phyloP scores from a whole-genome alignment of 1,140 invertebrate genomes.

The Dendroctonus ponderosae region DNA sequence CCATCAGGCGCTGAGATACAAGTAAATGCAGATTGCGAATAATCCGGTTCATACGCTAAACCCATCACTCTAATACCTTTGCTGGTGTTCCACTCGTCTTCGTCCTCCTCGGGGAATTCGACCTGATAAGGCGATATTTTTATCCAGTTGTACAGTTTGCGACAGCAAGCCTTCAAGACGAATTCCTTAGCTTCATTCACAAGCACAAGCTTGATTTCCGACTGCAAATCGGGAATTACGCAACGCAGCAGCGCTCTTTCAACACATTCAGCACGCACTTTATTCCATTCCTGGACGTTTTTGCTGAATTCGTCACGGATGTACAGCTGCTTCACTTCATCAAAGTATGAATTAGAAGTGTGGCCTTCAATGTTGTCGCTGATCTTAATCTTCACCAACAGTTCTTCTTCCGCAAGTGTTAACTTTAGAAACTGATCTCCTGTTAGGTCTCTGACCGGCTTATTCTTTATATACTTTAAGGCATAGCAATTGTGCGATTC shows the following conservation, averaged over 20 bases:
- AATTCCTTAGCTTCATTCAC: conserved; percentile 86
- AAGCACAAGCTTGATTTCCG: conserved; percentile 81
- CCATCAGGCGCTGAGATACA: conserved; percentile 85
- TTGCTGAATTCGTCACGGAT: conserved; percentile 93
- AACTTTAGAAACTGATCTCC: conserved; percentile 90
- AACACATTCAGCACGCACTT: conserved; percentile 80
- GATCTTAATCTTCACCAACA: conserved; percentile 71
- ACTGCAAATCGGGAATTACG: conserved; percentile 84
- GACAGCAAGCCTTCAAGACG: conserved; percentile 78
- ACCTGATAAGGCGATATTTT: conserved; percentile 85
- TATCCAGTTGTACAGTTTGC: conserved; percentile 88
- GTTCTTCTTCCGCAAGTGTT: conserved; percentile 82
- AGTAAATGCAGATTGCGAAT: conserved; percentile 83
- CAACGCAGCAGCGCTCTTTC: conserved; percentile 85
- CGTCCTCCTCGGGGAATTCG: conserved; percentile 79
- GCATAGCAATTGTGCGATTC: conserved; percentile 86
- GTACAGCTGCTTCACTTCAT: conserved; percentile 90
- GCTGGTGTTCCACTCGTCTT: conserved; percentile 86
- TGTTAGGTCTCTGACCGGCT: conserved; percentile 86
- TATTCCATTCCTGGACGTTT: conserved; percentile 96
- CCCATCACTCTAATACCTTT: conserved; percentile 83
- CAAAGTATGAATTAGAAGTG: conserved; percentile 74
- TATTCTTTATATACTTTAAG: conserved; percentile 94
- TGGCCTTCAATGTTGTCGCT: conserved; percentile 73
- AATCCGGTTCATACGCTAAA: conserved; percentile 84